A percentile compares a stretch with the other conserved stretches of the same genome.
Conservation (phyloP, 2,113 vertebrate genomes). For the Apteryx mantelli region DNA sequence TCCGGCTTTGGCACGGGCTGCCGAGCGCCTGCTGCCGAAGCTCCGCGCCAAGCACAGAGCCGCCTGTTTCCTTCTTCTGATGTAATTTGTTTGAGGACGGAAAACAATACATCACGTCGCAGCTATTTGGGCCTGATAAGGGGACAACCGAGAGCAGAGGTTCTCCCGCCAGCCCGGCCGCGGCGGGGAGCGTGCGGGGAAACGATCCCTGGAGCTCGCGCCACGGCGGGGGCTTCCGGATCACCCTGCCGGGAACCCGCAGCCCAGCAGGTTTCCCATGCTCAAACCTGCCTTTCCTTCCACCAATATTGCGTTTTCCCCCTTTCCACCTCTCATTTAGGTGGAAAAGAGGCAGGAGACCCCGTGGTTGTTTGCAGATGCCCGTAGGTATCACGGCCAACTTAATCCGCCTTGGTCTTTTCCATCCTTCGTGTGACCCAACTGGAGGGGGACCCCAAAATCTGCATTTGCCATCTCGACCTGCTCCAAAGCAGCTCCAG, state of each 20-base stretch:
- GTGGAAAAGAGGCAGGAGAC: accelerated
- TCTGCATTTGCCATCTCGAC: neutral
- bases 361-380: neutral
- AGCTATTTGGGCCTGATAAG: conserved; percentile 57
- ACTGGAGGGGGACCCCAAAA: neutral
- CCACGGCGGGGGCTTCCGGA: too few relatives aligned
- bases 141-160: too few relatives aligned
- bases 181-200: neutral
- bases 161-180: neutral
- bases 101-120: conserved; percentile 29
- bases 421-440: neutral
- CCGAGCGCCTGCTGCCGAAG: accelerated
- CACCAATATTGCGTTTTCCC: too few relatives aligned
- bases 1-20: too few relatives aligned
- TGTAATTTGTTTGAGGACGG: conserved; percentile 55
- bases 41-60: neutral
- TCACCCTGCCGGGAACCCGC: too few relatives aligned
- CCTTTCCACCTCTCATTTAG: too few relatives aligned
- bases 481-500: neutral
- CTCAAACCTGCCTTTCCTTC: too few relatives aligned
- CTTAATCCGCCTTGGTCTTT: neutral
- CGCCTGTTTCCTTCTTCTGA: conserved; percentile 52
- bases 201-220: neutral
- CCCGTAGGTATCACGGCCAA: neutral
- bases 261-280: too few relatives aligned